Evolutionary conservation across 2,888 invertebrate species (phyloP), one percentile per base, ranked within the genome.

Genomic region (Caenorhabditis sp.): DNA sequence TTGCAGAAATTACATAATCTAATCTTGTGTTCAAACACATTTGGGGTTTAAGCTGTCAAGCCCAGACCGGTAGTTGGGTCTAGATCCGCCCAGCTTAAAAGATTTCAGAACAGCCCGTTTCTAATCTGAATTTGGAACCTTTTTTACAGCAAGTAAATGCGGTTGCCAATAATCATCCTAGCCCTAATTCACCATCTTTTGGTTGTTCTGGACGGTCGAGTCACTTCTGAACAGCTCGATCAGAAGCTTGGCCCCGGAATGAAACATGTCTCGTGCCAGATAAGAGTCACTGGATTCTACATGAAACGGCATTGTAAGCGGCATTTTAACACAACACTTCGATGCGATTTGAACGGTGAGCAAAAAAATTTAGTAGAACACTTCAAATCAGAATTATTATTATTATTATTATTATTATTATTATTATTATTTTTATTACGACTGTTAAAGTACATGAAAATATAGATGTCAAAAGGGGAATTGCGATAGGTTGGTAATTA

Each of bases 201-300:
- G 3, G 62, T 50, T n/a, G 24, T 39, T 26, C 26, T 48, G 11
- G 55, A 71, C 27, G 70, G 70, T n/a, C 55, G 62, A 13, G 71
- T 56, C 17, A 71, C 71, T 20, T 17, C 62, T 2, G 76, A 70
- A 46, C 61, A 76, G 30, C 27, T 76, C 13, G 76, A 76, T 30
- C 41, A 45, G n/a, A 50, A 45, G 13, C 70, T 76, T n/a, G 70
- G 70, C 15, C 27, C 52, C 9, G 76, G 76, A 20, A 62, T 68
- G 70, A 76, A 70, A 37, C 76, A 76, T 15, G 63, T 76, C 3
- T 58, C 76, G 2, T 76, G 76, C 26, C 70, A 76, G 39, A 68
- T 63, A 30, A 58, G 76, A 20, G 58, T 76, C 35, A 76, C 70
- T 35, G 76, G 76, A 32, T 76, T 70, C 32, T 65, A 76, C 39